phyloP scores from a whole-genome alignment of 2,797 vertebrate genomes.

The Trichosurus vulpecula region DNA sequence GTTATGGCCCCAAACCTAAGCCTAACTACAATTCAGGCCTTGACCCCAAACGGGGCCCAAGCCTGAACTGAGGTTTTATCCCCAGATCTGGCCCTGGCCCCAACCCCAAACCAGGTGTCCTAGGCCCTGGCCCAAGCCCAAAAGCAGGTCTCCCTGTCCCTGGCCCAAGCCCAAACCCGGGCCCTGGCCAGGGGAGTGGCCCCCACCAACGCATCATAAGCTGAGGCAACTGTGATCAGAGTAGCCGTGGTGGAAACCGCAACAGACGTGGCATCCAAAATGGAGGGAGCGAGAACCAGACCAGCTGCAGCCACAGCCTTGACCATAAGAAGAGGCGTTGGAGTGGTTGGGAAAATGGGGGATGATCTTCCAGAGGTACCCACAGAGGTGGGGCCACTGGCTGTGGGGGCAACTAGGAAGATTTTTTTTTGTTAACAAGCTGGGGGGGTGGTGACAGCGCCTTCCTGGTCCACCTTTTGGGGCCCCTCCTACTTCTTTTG shows the following conservation, averaged over 20 bases:
- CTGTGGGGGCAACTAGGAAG: slow-evolving; percentile 88
- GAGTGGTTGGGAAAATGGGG: slow-evolving; percentile 86
- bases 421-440: slow-evolving; percentile 80
- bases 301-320: slow-evolving; percentile 91
- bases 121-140: slow-evolving; percentile 76
- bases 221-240: slow-evolving; percentile 85
- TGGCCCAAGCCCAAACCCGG: slow-evolving; percentile 69
- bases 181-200: slow-evolving; percentile 87
- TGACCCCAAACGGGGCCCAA: neutral
- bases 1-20: neutral
- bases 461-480: slow-evolving; percentile 25
- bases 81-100: neutral
- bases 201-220: slow-evolving; percentile 50
- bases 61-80: neutral
- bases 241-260: slow-evolving; percentile 89
- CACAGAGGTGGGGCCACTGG: slow-evolving; percentile 84
- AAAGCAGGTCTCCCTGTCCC: slow-evolving; percentile 84
- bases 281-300: slow-evolving; percentile 83
- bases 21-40: neutral
- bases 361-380: slow-evolving; percentile 91
- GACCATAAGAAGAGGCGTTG: slow-evolving; percentile 93
- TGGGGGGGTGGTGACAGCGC: slow-evolving; percentile 49
- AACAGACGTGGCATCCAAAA: slow-evolving; percentile 89
- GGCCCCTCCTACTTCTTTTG: slow-evolving; percentile 78
- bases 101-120: slow-evolving; percentile 69